Conservation (phyloP, 1,140 invertebrate species). For the Cyrtorhinus lividipennis region DNA sequence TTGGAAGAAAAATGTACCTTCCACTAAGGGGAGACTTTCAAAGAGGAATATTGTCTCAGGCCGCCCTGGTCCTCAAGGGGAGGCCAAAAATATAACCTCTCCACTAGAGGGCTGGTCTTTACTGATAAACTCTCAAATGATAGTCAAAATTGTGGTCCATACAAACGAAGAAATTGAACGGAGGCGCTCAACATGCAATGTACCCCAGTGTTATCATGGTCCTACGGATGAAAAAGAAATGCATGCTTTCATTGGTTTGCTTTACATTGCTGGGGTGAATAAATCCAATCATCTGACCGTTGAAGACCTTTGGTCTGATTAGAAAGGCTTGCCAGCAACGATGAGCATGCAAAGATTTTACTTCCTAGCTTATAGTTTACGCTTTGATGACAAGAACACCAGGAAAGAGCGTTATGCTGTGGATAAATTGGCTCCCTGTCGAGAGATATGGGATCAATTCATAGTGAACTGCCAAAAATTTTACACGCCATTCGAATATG, state of each 20-base stretch:
- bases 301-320: conserved; percentile 18
- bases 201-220: background rate
- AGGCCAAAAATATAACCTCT: conserved; percentile 14
- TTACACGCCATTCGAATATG: conserved; percentile 15
- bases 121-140: conserved; percentile 13
- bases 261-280: conserved; percentile 14
- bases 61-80: conserved; percentile 1
- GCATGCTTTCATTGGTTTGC: conserved; percentile 16
- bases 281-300: conserved; percentile 17
- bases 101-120: conserved; percentile 17
- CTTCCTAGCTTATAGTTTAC: conserved; percentile 20
- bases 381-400: conserved; percentile 24
- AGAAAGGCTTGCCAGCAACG: conserved; percentile 19
- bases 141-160: conserved; percentile 15
- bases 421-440: conserved; percentile 23
- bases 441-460: conserved; percentile 23
- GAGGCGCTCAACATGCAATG: background rate
- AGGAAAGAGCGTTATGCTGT: conserved; percentile 17
- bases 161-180: conserved; percentile 16
- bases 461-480: conserved; percentile 13
- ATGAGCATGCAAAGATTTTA: conserved; percentile 23
- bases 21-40: conserved; percentile 2
- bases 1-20: background rate
- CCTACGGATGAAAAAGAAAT: conserved; percentile 18
- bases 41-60: conserved; percentile 9